Base-by-base conservation (phyloP, 2,113 vertebrate genomes). In the Trochalopteron elliotii region DNA sequence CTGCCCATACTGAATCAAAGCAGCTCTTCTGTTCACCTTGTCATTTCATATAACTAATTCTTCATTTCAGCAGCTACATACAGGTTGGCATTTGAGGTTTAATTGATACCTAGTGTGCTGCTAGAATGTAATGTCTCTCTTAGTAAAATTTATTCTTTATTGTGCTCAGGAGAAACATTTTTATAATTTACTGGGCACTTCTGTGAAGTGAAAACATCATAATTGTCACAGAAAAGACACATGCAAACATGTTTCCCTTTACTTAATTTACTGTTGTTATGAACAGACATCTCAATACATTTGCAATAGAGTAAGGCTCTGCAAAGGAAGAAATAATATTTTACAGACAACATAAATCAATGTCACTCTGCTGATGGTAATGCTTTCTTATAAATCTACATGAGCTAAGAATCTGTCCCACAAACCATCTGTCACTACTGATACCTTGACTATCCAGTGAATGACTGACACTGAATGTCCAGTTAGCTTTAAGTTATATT, bases 91-190 rank as follows among this genome's bases (percentile, higher is more conserved):
- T 72, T 87, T 78, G 60, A 93, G 39, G 15, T 94, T 96, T 97
- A 97, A 97, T 93, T 90, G 81, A 87, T 96, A 87, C 50, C 42
- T 89, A 64, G 14, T 63, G 52, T 94, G 30, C 89, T 83, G 49
- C 82, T 72, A 39, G 89, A 96, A 94, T 84, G 93, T 87, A 96
- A 97, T 80, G 53, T 91, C 44, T 97, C 68, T 42, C 18, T 89
- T 83, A 94, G 81, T 92, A 96, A 97, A 97, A 96, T 96, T 84
- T 81, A 90, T 92, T 97, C 84, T 93, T 97, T 95, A 95, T 94
- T 96, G 74, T 68, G 31, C 90, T 92, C 91, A 77, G 84, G 82
- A 96, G 94, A 96, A 98, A 95, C 31, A 79, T 87, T 89, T 97
- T 97, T 86, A 68, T 96, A 96, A 97, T 97, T 97, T 97, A 98